A percentile compares a stretch with the other conserved stretches of the same genome.
phyloP scores from a whole-genome alignment of 2,797 vertebrate genomes.

The Fringilla coelebs region DNA sequence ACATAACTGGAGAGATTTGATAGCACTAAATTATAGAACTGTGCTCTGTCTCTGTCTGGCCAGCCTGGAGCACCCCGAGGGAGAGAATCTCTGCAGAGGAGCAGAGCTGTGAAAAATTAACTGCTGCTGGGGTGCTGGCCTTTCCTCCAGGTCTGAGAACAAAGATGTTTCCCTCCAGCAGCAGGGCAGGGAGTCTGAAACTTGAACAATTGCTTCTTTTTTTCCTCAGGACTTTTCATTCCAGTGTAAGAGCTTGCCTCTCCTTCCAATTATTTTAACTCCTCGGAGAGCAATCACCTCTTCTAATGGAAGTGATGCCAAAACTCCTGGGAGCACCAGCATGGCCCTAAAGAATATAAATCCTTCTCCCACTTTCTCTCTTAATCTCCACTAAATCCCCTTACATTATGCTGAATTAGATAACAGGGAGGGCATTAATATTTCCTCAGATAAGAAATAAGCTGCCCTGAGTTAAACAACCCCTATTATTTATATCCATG shows the following conservation, averaged over 20 bases:
- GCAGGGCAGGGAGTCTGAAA: not conserved
- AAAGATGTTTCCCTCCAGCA: constrained; percentile 1
- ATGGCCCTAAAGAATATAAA: constrained; percentile 16
- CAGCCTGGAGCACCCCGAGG: not conserved
- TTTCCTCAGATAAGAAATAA: constrained; percentile 56
- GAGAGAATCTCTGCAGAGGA: not conserved
- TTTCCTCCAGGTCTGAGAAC: not conserved
- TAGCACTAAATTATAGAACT: not conserved
- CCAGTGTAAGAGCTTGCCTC: not conserved
- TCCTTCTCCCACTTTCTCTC: constrained; percentile 47
- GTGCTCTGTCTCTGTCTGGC: not conserved
- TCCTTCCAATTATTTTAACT: not conserved
- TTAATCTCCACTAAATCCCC: constrained; percentile 54
- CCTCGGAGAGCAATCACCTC: not conserved
- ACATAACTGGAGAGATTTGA: not conserved
- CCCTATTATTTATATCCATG: constrained; percentile 26
- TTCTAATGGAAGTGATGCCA: not conserved
- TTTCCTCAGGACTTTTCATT: not conserved
- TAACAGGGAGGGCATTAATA: constrained; percentile 49
- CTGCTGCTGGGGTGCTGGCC: not conserved
- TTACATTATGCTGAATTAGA: constrained; percentile 59
- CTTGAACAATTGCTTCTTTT: not conserved
- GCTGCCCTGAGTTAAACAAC: constrained; percentile 36
- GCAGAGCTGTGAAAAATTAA: not conserved
- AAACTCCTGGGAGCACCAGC: constrained; percentile 1